A percentile compares a stretch with the other conserved stretches of the same genome.
These are phyloP conservation scores for Lepidotrigona ventralis DNA, from an alignment of 1,140 invertebrate genomes.

Conservation along the genomic window DNA sequence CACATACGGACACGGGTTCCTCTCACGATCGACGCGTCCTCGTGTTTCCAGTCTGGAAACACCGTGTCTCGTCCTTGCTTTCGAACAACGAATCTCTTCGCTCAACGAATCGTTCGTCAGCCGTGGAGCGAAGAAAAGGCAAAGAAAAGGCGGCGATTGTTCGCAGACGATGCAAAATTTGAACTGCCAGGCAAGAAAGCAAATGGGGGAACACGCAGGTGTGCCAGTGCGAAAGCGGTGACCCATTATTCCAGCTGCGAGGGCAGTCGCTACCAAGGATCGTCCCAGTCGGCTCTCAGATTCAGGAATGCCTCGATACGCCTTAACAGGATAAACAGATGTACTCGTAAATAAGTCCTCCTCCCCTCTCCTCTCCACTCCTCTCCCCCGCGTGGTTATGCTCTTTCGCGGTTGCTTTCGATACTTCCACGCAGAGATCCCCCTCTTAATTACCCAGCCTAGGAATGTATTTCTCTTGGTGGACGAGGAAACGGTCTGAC, in stretches of 20 bases:
- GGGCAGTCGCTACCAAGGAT: slow-evolving; percentile 48
- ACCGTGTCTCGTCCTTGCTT: background rate
- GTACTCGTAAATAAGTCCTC: slow-evolving; percentile 49
- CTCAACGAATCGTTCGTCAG: too few relatives aligned
- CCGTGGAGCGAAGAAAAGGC: too few relatives aligned
- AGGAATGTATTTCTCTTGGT: slow-evolving; percentile 17
- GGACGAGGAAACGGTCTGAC: slow-evolving; percentile 23
- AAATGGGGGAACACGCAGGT: slow-evolving; percentile 48
- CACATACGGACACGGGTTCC: too few relatives aligned
- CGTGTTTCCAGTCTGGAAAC: background rate
- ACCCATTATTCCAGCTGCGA: slow-evolving; percentile 71
- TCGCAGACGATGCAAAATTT: slow-evolving; percentile 29
- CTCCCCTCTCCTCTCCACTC: too few relatives aligned
- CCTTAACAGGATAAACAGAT: slow-evolving; percentile 60
- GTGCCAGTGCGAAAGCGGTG: slow-evolving; percentile 71
- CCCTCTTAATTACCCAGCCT: slow-evolving; percentile 37
- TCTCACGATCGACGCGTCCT: background rate
- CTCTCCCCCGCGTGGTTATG: slow-evolving; percentile 14
- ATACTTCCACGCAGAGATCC: slow-evolving; percentile 21
- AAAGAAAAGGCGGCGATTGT: background rate
- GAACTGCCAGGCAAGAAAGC: slow-evolving; percentile 18
- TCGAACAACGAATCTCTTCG: background rate
- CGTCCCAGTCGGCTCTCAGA: slow-evolving; percentile 33
- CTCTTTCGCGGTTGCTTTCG: slow-evolving; percentile 31
- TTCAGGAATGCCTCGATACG: slow-evolving; percentile 50